Evolutionary conservation across 2,113 vertebrate species (phyloP), one percentile per base, ranked within the genome.

Genomic region (Xenus cinereus): DNA sequence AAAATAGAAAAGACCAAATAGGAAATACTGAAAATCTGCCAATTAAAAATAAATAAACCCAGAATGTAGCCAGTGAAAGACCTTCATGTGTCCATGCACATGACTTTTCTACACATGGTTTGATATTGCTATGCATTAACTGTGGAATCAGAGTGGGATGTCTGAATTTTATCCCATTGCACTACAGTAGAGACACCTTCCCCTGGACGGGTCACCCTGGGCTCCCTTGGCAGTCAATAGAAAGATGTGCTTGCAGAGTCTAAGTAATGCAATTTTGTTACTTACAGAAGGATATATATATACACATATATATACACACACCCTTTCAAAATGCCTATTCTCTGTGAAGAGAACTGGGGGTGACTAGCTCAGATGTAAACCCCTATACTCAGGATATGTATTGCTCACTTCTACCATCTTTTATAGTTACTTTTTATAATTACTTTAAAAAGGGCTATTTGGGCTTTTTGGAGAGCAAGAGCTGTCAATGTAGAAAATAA

Each of bases 31-130:
- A 87, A 91, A 87, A 75, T 63, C 30, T 82, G 41, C 14, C 76
- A 88, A 73, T 74, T 54, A 72, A 74, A 84, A 95, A 28, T 5
- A 91, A 79, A 39, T 57, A 45, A 76, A 73, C 11, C 3, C 3
- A 59, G 45, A 62, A 86, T 59, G 41, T 24, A 53, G 33, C 20
- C 19, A 67, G 24, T 6, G 7, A 73, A 90, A 90, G 21, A 41
- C 46, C 46, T 67, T 74, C 35, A 26, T 67, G 16, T 54, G 30
- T 43, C 54, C 22, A 21, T 35, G 19, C 27, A 51, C 0, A 0
- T 53, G 37, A 50, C 59, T 80, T 80, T 66, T 77, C 59, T 78
- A 50, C 19, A 37, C 18, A 16, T 33, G n/a, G 45, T 78, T 90
- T 84, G 56, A 64, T 74, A 87, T 46, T 79, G 54, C 28, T 46